These are phyloP conservation scores for Iguana delicatissima DNA, from an alignment of 2,797 vertebrate species.

Conservation along the genomic window DNA sequence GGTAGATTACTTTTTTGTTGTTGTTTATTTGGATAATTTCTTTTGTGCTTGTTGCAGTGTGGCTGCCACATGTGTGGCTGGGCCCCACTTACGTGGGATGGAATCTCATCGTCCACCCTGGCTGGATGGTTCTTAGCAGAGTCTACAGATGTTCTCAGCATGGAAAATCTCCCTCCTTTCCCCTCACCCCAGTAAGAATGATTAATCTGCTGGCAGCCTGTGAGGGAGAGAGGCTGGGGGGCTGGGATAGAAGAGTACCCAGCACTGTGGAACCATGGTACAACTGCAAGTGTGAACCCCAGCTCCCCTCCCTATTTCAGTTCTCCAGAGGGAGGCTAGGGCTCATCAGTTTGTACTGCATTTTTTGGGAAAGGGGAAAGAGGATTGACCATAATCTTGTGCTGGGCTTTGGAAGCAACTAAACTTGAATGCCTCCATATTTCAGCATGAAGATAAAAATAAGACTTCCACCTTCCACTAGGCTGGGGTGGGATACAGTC, in stretches of 20 bases:
- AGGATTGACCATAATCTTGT: neutral
- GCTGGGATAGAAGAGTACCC: neutral
- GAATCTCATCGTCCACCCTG: neutral
- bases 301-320: neutral
- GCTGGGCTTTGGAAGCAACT: neutral
- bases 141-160: neutral
- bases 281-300: neutral
- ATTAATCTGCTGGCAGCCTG: neutral
- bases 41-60: slow-evolving; percentile 32
- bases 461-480: neutral
- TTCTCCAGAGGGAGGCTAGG: neutral
- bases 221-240: neutral
- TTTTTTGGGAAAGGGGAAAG: neutral
- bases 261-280: neutral
- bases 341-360: neutral
- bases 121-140: neutral
- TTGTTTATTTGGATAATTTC: slow-evolving; percentile 26
- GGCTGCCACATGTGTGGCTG: neutral
- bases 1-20: slow-evolving; percentile 39
- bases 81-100: neutral
- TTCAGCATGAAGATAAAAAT: neutral
- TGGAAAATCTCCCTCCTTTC: neutral
- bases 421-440: neutral
- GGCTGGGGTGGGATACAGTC: neutral
- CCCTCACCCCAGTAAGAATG: neutral